phyloP scores from a whole-genome alignment of 2,888 invertebrate species.

The Alentia gelatinosa region DNA sequence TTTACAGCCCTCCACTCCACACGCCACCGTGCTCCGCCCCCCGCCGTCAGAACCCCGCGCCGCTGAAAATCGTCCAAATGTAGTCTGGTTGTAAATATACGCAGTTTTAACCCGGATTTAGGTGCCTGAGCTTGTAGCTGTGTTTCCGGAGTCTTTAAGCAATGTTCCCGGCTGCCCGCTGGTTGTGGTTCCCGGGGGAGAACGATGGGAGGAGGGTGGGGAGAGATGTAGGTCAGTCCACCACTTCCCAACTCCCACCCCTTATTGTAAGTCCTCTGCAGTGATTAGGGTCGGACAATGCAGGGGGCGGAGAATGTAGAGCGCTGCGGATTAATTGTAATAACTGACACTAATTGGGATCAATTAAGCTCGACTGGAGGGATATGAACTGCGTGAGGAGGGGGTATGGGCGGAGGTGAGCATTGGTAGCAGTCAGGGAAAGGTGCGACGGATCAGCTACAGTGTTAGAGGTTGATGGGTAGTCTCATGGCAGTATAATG shows the following conservation, averaged over 20 bases:
- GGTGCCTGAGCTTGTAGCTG: not conserved
- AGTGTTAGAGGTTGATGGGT: too few species aligned
- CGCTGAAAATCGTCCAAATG: too few species aligned
- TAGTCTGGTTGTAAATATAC: too few species aligned
- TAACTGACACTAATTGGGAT: conserved; percentile 51
- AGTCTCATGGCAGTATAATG: too few species aligned
- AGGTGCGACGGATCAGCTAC: too few species aligned
- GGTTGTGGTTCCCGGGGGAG: not conserved
- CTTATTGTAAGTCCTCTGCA: not conserved
- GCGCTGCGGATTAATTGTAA: not conserved
- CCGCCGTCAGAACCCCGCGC: not conserved
- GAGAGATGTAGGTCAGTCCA: not conserved
- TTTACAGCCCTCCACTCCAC: not conserved
- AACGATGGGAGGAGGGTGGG: not conserved
- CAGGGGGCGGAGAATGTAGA: not conserved
- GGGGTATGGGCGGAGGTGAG: not conserved
- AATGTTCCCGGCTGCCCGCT: not conserved
- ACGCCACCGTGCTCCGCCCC: not conserved
- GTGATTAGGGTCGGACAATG: not conserved
- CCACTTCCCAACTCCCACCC: not conserved
- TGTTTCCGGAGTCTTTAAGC: not conserved
- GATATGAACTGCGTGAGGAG: not conserved
- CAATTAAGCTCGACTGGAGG: conserved; percentile 16
- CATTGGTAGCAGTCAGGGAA: not conserved
- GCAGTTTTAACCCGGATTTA: too few species aligned